phyloP scores from a whole-genome alignment of 2,888 invertebrate species.

The Plebejus anna region DNA sequence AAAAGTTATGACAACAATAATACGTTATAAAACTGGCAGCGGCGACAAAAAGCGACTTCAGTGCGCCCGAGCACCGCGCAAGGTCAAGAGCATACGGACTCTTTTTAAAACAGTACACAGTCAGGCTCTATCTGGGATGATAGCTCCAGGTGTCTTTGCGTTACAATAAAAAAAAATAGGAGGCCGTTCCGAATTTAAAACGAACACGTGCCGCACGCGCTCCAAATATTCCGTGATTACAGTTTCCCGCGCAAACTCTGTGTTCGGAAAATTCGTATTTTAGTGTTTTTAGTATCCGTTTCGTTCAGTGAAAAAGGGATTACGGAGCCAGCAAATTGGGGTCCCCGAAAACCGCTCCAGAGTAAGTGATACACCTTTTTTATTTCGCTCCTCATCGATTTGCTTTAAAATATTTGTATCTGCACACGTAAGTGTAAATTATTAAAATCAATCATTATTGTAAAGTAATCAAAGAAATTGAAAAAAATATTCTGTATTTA shows the following conservation, averaged over 20 bases:
- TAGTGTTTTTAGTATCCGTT: background rate
- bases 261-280: constrained; percentile 33
- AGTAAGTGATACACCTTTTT: constrained; percentile 10
- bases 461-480: too few species aligned
- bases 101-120: constrained; percentile 66
- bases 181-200: constrained; percentile 38
- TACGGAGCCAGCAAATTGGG: constrained; percentile 33
- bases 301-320: constrained; percentile 30
- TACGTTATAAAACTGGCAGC: constrained; percentile 72
- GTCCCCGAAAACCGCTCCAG: constrained; percentile 21
- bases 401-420: too few species aligned
- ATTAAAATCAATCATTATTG: too few species aligned
- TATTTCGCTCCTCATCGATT: too few species aligned
- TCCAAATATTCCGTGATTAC: constrained; percentile 52
- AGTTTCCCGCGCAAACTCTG: constrained; percentile 41
- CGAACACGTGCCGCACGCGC: constrained; percentile 44
- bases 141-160: constrained; percentile 47
- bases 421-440: too few species aligned
- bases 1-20: constrained; percentile 74
- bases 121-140: constrained; percentile 53
- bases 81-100: constrained; percentile 72
- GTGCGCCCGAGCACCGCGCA: constrained; percentile 63
- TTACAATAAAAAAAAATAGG: constrained; percentile 43
- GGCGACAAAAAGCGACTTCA: constrained; percentile 68
- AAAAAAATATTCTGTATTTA: too few species aligned